Evolutionary conservation across 2,797 vertebrate species (phyloP), one percentile per base, ranked within the genome.

Genomic region (Chaenodraco wilsoni): DNA sequence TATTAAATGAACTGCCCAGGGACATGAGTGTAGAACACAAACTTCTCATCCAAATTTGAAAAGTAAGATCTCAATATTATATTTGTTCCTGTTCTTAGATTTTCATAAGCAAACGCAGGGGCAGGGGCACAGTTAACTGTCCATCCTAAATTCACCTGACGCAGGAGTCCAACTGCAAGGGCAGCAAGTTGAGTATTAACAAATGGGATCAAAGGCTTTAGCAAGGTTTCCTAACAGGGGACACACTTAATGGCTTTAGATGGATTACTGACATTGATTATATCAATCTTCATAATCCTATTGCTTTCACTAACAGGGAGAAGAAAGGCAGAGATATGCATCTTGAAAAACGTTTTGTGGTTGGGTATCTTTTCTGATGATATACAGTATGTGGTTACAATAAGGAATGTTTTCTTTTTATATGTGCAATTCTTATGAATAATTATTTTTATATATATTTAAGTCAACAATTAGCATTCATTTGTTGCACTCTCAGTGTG

Each of bases 121-220:
- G 45, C 23, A 52, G 14, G 72, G 17, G 14, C 16, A 44, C 56
- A 21, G 43, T 60, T 79, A 33, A 62, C 17, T 41, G 11, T 73
- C 37, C 27, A 65, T 64, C 67, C 69, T 46, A 13, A 27, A 54
- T 76, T 31, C 73, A 86, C 67, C 83, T 86, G 83, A 84, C 66
- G 0, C 73, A 85, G 79, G 79, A 57, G 19, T 70, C 44, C 72
- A 82, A 86, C 66, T 92, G 94, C 94, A 85, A 84, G 74, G 61
- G 46, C 86, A 94, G 94, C 94, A 93, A 79, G 84, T 87, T 76
- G 72, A 10, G 82, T 81, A 93, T 94, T 94, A 93, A 85, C 82
- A 85, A 87, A 88, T 78, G 41, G 72, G 92, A 93, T 95, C 93
- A 94, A 75, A 65, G 83, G 87, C 86, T 89, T 90, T 90, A 79